phyloP scores from a whole-genome alignment of 2,113 vertebrate genomes.

The Xenopus borealis region DNA sequence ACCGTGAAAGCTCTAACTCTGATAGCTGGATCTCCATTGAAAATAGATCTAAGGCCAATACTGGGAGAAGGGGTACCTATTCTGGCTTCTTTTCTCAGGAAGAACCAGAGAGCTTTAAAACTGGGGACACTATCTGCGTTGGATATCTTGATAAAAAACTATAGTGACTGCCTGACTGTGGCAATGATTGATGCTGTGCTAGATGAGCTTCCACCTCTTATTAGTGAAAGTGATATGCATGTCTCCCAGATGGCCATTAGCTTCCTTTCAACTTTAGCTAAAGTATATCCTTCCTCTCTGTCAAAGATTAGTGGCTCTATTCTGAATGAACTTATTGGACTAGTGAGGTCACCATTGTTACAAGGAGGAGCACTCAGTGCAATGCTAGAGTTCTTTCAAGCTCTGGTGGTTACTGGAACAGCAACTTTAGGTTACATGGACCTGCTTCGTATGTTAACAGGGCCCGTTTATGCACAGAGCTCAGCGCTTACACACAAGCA shows the following conservation, averaged over 20 bases:
- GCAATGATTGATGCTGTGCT: conserved; percentile 97
- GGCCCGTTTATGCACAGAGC: conserved; percentile 92
- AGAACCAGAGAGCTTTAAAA: conserved; percentile 95
- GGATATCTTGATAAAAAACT: conserved; percentile 92
- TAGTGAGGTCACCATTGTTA: conserved; percentile 91
- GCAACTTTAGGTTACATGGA: conserved; percentile 94
- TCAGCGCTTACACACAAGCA: conserved; percentile 95
- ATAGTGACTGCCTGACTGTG: conserved; percentile 69
- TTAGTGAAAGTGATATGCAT: conserved; percentile 98
- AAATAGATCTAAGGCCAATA: conserved; percentile 90
- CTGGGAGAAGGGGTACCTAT: conserved; percentile 94
- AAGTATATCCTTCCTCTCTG: conserved; percentile 92
- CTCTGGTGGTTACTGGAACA: conserved; percentile 87
- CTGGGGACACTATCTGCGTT: conserved; percentile 90
- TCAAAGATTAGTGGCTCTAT: conserved; percentile 93
- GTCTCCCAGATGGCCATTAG: conserved; percentile 98
- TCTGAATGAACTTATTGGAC: conserved; percentile 88
- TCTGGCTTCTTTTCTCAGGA: conserved; percentile 94
- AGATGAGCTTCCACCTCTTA: conserved; percentile 93
- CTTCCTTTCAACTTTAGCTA: conserved; percentile 93
- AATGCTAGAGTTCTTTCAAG: conserved; percentile 98
- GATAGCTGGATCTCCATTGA: conserved; percentile 91
- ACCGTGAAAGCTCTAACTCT: conserved; percentile 92
- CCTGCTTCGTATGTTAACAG: conserved; percentile 92
- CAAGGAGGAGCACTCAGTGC: conserved; percentile 95